Evolutionary conservation across 2,888 invertebrate species (phyloP), one percentile per base, ranked within the genome.

Genomic region (Bimastos eiseni): DNA sequence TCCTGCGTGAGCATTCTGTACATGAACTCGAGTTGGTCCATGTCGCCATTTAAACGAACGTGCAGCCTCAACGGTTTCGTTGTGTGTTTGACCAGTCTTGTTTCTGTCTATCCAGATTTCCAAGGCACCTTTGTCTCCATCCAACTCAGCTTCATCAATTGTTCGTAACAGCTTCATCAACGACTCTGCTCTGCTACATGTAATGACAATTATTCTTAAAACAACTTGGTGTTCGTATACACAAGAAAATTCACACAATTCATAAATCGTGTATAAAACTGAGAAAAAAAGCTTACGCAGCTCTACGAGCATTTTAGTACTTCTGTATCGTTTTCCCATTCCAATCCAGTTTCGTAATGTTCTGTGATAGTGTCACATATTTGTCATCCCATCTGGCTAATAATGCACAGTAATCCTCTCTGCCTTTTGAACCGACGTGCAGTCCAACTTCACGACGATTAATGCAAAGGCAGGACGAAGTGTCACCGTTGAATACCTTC

Each of bases 341-440:
- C 90, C 93, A 93, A 91, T 93, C 93, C 93, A 94, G 94, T 90
- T 93, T 93, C 83, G 88, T 34, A n/a, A 88, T 41, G 11, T 91
- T 49, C 30, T 89, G 70, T 33, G 91, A 84, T n/a, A 92, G 90
- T n/a, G n/a, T 21, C 19, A 91, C 88, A 38, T 37, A 91, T 17
- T 83, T 49, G n/a, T 91, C 84, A 36, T 83, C 44, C 91, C 91
- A 91, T 17, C n/a, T 36, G 30, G 89, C 88, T 8, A 91, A 34
- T 33, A 91, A 36, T 17, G 6, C n/a, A 83, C 91, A 91, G 37
- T 33, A 15, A 49, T 86, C 55, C 19, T 91, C 90, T 5, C 86
- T 33, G n/a, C 88, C 89, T 55, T 91, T 90, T 30, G 84, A 83
- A 30, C 38, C 44, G 88, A 90, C 91, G 89, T 91, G 91, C 13